These are phyloP conservation scores for Halichondria panicea DNA, from an alignment of 37 sponge, comb jelly and placozoan species.

Conservation along the genomic window DNA sequence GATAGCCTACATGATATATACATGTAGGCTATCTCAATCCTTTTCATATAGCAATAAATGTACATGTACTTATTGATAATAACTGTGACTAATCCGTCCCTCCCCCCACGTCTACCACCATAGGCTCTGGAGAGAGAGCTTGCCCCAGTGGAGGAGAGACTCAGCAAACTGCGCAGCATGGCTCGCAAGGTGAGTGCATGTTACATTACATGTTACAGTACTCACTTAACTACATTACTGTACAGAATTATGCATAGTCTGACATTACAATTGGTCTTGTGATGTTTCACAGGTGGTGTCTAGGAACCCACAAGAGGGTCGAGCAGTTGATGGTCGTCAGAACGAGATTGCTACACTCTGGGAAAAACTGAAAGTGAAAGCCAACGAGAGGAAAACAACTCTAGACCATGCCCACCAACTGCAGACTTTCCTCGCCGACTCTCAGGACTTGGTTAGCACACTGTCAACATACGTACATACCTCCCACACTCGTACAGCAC, in stretches of 20 bases:
- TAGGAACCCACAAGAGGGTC: conserved; percentile 30
- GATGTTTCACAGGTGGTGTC: too few species aligned
- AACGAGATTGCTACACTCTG: conserved; percentile 70
- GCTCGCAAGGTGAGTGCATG: conserved; percentile 40
- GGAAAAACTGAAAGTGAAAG: conserved; percentile 85
- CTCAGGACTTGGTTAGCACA: conserved; percentile 75
- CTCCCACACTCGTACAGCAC: not conserved
- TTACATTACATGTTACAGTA: too few species aligned
- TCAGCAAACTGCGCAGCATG: conserved; percentile 53
- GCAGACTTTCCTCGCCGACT: conserved; percentile 81
- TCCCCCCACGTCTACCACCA: not conserved
- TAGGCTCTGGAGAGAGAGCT: conserved; percentile 89
- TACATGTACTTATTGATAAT: conserved; percentile 21
- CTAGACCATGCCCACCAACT: conserved; percentile 74
- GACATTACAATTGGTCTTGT: too few species aligned
- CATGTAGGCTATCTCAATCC: conserved; percentile 9
- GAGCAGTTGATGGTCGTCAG: conserved; percentile 49
- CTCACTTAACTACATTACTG: too few species aligned
- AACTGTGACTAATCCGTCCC: conserved; percentile 1
- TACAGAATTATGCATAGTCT: too few species aligned
- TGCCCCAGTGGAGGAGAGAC: conserved; percentile 85
- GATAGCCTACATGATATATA: not conserved
- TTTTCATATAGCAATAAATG: too few species aligned
- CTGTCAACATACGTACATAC: not conserved
- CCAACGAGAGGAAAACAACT: conserved; percentile 49